Evolutionary conservation across 1,140 invertebrate genomes (phyloP).

Genomic region (Nixonia krombeini): DNA sequence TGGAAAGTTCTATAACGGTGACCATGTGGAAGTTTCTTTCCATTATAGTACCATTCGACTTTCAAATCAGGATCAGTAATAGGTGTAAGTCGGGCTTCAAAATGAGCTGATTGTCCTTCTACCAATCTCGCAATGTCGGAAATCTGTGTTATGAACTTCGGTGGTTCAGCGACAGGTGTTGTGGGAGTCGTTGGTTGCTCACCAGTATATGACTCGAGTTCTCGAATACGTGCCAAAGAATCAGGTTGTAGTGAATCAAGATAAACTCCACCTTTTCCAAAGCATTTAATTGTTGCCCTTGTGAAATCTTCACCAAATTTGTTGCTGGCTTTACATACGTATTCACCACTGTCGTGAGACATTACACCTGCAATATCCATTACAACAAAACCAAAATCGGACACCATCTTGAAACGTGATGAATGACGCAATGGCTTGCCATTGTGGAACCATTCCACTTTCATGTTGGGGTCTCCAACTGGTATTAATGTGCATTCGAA

Average conservation of each 20-base stretch:
- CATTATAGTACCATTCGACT: constrained; percentile 96
- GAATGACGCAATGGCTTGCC: constrained; percentile 89
- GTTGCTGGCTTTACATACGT: constrained; percentile 90
- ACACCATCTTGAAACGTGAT: constrained; percentile 92
- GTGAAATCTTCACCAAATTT: constrained; percentile 93
- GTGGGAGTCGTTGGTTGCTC: constrained; percentile 75
- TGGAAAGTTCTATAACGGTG: constrained; percentile 97
- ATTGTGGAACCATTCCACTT: constrained; percentile 97
- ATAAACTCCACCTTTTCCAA: constrained; percentile 90
- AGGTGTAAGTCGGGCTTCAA: constrained; percentile 91
- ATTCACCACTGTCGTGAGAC: constrained; percentile 94
- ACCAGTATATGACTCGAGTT: constrained; percentile 84
- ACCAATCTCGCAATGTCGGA: constrained; percentile 84
- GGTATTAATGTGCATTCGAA: constrained; percentile 94
- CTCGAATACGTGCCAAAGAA: constrained; percentile 89
- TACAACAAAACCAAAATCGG: constrained; percentile 96
- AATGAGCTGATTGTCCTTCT: constrained; percentile 95
- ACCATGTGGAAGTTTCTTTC: constrained; percentile 91
- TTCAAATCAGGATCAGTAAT: constrained; percentile 92
- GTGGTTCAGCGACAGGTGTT: constrained; percentile 83
- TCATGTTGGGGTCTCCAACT: constrained; percentile 93
- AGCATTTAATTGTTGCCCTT: constrained; percentile 84
- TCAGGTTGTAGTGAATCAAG: constrained; percentile 95
- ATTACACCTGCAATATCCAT: constrained; percentile 96
- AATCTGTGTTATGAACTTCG: constrained; percentile 92